Evolutionary conservation across 1,140 invertebrate species (phyloP).

Genomic region (Hormaphis cornu): DNA sequence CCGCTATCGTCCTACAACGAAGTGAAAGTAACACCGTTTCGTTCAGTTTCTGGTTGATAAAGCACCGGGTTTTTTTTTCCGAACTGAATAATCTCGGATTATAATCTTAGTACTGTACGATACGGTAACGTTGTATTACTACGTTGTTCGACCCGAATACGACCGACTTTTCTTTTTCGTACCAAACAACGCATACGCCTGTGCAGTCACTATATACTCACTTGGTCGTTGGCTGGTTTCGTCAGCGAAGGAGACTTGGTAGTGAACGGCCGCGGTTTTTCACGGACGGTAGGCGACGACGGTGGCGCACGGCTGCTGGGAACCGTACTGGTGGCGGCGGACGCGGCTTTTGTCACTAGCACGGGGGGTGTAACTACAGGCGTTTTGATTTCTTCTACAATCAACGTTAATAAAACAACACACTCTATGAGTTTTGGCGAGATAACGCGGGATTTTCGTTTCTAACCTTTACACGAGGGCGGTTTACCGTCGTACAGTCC

Average conservation of each 20-base stretch:
- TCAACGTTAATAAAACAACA: neutral
- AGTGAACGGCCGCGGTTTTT: conserved; percentile 39
- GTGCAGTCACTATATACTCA: neutral
- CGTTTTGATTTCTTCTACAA: conserved; percentile 39
- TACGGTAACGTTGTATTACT: no score
- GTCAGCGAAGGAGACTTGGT: conserved; percentile 29
- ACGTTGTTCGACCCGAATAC: neutral
- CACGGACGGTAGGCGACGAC: conserved; percentile 34
- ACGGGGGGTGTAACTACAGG: conserved; percentile 39
- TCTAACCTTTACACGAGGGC: conserved; percentile 61
- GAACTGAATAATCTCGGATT: conserved; percentile 2
- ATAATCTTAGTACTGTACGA: neutral
- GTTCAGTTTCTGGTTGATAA: conserved; percentile 5
- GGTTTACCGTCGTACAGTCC: conserved; percentile 69
- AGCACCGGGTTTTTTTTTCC: neutral
- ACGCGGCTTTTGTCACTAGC: conserved; percentile 39
- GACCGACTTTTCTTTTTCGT: neutral
- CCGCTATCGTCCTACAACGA: conserved; percentile 23
- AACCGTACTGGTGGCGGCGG: conserved; percentile 36
- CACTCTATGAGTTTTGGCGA: neutral
- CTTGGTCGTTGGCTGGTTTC: conserved; percentile 1
- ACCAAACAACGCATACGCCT: neutral
- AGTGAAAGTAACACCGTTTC: conserved; percentile 19
- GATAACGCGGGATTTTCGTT: neutral
- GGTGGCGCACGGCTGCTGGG: conserved; percentile 40